A percentile compares a stretch with the other conserved stretches of the same genome.
These are phyloP conservation scores for Aporrectodea caliginosa DNA, from an alignment of 1,140 invertebrate species.

Conservation along the genomic window DNA sequence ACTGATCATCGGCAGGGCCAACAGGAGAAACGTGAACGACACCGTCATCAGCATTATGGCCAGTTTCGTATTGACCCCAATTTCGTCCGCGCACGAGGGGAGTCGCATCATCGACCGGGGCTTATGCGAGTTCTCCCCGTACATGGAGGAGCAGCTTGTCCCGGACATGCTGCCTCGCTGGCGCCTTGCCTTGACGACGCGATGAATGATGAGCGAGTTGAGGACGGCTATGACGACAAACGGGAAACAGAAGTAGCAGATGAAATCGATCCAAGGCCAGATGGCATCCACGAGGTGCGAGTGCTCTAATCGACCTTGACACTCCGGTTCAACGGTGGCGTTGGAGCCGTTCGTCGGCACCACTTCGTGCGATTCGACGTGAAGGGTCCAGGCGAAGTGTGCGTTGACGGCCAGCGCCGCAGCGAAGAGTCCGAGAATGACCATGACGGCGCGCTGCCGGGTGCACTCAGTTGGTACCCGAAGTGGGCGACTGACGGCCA, in stretches of 20 bases:
- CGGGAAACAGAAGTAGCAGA: neutral
- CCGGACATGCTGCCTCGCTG: neutral
- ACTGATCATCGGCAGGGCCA: conserved; percentile 33
- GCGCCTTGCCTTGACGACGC: neutral
- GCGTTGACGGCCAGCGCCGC: conserved; percentile 29
- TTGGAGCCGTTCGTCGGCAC: conserved; percentile 20
- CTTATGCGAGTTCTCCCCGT: neutral
- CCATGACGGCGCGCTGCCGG: conserved; percentile 16
- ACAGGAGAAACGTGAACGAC: conserved; percentile 34
- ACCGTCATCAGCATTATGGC: conserved; percentile 32
- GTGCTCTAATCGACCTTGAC: neutral
- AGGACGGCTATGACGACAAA: neutral
- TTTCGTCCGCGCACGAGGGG: no score
- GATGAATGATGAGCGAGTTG: conserved; percentile 1
- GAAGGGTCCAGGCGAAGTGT: conserved; percentile 30
- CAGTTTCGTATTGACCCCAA: neutral
- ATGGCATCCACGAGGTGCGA: conserved; percentile 22
- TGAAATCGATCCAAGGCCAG: conserved; percentile 34
- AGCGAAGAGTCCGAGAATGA: neutral
- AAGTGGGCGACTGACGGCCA: conserved; percentile 47
- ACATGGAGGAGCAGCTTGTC: neutral
- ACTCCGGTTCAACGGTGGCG: neutral
- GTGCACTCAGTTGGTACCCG: conserved; percentile 37
- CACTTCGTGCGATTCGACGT: conserved; percentile 26
- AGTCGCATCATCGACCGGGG: neutral